Evolutionary conservation across 2,888 invertebrate species (phyloP), one percentile per base, ranked within the genome.

Genomic region (Metacarcinus magister): DNA sequence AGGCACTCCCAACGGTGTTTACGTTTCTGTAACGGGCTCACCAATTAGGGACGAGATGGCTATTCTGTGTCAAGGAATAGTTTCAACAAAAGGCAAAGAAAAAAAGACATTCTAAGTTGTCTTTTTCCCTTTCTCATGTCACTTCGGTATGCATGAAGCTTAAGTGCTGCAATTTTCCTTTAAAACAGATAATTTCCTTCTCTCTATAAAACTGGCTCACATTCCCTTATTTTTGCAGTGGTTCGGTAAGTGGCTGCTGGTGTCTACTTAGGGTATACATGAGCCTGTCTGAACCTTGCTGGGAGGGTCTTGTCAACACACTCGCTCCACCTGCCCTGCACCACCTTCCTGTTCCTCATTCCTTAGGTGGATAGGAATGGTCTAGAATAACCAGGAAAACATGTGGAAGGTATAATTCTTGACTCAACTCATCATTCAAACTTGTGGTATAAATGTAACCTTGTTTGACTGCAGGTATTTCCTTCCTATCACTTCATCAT

Each of bases 341-440:
- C 7, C 28, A 75, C 28, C 75, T 75, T 75, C 75, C 23, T 23
- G 28, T 28, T 75, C 75, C 75, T 75, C 75, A 28, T 75, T 75
- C n/a, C 28, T 75, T 28, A 75, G 75, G n/a, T 10, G 28, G 75
- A 28, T 28, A 28, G 75, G 75, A 3, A n/a, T n/a, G 75, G 0
- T 75, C 75, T 75, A 75, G 75, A 75, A 75, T 75, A 75, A 75
- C 75, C n/a, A n/a, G 75, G n/a, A 75, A 75, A 23, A n/a, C 75
- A 75, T n/a, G 28, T 28, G 75, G 75, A 28, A 75, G n/a, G n/a
- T 28, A 75, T 75, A 75, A 28, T n/a, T 75, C 75, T 75, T 75
- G 28, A 4, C n/a, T 75, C 7, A 75, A n/a, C 75, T 75, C 75
- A 75, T n/a, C 75, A 7, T n/a, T 28, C 28, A 75, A 10, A 75